phyloP scores from a whole-genome alignment of 1,140 invertebrate species.

The Lepidurus arcticus region DNA sequence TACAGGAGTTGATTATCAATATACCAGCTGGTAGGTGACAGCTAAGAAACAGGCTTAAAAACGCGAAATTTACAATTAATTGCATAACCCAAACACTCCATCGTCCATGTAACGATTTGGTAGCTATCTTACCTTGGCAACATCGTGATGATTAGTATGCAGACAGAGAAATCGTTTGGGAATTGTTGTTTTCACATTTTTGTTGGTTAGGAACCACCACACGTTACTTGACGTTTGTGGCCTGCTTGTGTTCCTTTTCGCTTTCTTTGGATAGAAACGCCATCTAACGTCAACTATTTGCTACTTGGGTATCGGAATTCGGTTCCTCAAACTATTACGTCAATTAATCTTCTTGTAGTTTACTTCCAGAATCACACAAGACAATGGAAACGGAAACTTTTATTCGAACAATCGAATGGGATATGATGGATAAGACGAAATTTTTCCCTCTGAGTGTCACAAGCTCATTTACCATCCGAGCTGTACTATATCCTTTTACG shows the following conservation, averaged over 20 bases:
- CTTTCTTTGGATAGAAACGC: background rate
- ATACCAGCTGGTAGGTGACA: no score
- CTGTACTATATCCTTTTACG: slow-evolving; percentile 87
- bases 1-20: no score
- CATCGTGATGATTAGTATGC: slow-evolving; percentile 21
- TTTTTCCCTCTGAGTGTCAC: slow-evolving; percentile 89
- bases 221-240: background rate
- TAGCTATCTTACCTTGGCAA: background rate
- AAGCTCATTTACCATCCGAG: slow-evolving; percentile 76
- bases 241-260: background rate
- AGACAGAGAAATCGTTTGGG: background rate
- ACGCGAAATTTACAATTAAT: no score
- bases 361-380: background rate
- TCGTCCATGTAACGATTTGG: background rate
- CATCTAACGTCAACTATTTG: background rate
- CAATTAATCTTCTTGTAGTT: background rate
- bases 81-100: no score
- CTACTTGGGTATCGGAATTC: background rate
- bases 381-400: slow-evolving; percentile 33
- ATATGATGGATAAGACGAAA: slow-evolving; percentile 95
- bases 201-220: background rate
- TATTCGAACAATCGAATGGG: slow-evolving; percentile 90
- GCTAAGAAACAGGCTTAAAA: no score
- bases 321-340: background rate
- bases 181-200: background rate